Evolutionary conservation across 1,140 invertebrate genomes (phyloP).

Genomic region (Ylistrum balloti): DNA sequence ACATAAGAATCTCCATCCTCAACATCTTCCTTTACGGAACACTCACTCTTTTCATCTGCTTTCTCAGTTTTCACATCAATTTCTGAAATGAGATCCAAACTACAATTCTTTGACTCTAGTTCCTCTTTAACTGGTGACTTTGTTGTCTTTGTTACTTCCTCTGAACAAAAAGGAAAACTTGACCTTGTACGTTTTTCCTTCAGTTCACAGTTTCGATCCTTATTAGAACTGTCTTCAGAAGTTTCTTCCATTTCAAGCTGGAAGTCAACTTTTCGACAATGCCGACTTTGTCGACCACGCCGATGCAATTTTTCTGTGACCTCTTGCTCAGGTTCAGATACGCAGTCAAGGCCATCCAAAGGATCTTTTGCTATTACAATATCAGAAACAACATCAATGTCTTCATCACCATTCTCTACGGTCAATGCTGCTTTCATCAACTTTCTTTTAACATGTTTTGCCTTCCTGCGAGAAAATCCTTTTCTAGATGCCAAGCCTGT

Average conservation of each 20-base stretch:
- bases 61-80: background rate
- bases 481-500: background rate
- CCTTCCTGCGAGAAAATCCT: background rate
- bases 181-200: constrained; percentile 49
- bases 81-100: background rate
- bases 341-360: background rate
- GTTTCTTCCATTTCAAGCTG: background rate
- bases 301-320: background rate
- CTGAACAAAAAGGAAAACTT: constrained; percentile 27
- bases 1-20: constrained; percentile 32
- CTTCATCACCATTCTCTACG: background rate
- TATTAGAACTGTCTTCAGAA: background rate
- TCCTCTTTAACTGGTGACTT: background rate
- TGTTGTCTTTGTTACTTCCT: background rate
- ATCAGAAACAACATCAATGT: background rate
- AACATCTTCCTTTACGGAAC: constrained; percentile 12
- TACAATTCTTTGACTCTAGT: background rate
- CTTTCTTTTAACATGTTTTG: background rate
- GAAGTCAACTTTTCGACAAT: background rate
- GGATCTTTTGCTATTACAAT: background rate
- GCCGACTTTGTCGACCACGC: background rate
- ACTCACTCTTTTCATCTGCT: background rate
- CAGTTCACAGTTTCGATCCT: background rate
- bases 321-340: background rate
- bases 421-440: constrained; percentile 32